Evolutionary conservation across 2,113 vertebrate genomes (phyloP).

Genomic region (Agapornis roseicollis): DNA sequence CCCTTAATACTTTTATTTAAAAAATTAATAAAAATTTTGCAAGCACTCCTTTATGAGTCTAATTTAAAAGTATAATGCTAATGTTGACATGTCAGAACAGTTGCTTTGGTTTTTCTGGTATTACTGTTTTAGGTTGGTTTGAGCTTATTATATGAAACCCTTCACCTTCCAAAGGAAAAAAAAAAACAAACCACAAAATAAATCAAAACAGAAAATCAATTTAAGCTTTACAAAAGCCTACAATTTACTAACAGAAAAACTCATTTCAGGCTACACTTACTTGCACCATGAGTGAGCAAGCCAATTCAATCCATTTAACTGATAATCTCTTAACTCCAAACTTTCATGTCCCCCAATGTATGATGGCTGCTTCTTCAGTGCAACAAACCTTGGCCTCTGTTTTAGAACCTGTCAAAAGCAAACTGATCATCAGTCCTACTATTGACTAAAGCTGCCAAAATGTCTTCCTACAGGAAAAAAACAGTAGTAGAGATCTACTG

Average conservation of each 20-base stretch:
- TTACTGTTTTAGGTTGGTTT: background rate
- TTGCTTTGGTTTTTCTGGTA: background rate
- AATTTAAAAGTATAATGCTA: background rate
- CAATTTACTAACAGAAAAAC: background rate
- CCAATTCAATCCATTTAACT: conserved; percentile 96
- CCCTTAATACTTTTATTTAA: background rate
- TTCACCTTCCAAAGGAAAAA: background rate
- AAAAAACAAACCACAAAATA: fast-evolving
- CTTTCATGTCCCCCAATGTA: conserved; percentile 89
- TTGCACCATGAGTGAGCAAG: conserved; percentile 99
- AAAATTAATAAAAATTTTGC: background rate
- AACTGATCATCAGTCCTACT: background rate
- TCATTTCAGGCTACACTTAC: conserved; percentile 75
- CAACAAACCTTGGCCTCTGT: conserved; percentile 92
- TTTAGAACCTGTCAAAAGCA: conserved; percentile 85
- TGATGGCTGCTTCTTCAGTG: conserved; percentile 91
- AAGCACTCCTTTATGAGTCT: background rate
- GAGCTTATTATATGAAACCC: background rate
- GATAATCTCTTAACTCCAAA: conserved; percentile 96
- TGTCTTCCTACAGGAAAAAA: background rate
- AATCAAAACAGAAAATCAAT: background rate
- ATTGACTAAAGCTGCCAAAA: background rate
- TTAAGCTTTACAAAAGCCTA: background rate
- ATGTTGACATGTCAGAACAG: background rate
- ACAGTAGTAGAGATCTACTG: background rate